Conservation (phyloP, 2,113 vertebrate species). For the Circaetus cinerascens region DNA sequence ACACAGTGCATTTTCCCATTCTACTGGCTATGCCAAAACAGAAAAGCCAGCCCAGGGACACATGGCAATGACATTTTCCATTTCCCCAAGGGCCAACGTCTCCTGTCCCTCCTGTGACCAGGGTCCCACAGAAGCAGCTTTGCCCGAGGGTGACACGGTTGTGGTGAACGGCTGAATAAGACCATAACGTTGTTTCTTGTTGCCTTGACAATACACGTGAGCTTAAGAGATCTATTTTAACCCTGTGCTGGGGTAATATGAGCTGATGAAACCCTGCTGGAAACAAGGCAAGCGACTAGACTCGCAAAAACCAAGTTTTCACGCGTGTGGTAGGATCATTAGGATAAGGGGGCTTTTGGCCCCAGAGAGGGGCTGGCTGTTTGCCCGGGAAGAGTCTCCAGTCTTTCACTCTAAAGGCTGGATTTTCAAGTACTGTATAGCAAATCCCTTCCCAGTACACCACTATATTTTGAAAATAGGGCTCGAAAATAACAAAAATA, state of each 20-base stretch:
- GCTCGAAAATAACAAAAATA: neutral
- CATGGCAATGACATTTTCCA: neutral
- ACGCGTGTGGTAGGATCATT: neutral
- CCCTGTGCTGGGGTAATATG: neutral
- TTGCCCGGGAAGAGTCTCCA: neutral
- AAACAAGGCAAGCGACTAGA: neutral
- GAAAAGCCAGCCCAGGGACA: neutral
- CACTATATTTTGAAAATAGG: neutral
- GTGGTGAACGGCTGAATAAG: neutral
- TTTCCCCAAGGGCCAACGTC: neutral
- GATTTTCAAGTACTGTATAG: neutral
- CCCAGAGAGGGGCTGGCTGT: neutral
- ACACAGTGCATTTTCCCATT: neutral
- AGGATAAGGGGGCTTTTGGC: neutral
- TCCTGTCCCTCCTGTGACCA: neutral
- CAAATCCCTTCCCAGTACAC: neutral
- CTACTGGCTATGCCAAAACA: neutral
- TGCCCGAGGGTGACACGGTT: neutral
- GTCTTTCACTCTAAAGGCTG: neutral
- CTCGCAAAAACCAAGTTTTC: neutral
- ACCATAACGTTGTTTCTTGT: neutral
- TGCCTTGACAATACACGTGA: neutral
- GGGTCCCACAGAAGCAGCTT: neutral
- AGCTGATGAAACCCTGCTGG: neutral
- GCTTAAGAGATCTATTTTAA: neutral